These are phyloP conservation scores for Pseudomyrmex concolor DNA, from an alignment of 1,140 invertebrate species.

Conservation along the genomic window DNA sequence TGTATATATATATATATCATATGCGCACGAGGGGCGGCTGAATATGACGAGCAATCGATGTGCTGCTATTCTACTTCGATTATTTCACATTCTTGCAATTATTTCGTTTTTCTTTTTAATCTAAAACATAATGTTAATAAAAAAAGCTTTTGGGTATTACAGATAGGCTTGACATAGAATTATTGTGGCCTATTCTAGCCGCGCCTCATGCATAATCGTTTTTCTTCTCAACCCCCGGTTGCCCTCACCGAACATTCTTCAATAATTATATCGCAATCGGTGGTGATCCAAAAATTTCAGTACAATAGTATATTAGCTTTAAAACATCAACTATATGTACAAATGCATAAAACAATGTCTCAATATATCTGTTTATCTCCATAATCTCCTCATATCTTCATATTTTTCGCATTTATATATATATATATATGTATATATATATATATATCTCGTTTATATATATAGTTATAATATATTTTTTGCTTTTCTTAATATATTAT, in stretches of 20 bases:
- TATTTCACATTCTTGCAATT: slow-evolving; percentile 4
- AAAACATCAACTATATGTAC: slow-evolving; percentile 76
- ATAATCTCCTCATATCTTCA: slow-evolving; percentile 67
- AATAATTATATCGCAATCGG: slow-evolving; percentile 46
- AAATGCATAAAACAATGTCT: slow-evolving; percentile 76
- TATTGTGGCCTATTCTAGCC: slow-evolving; percentile 43
- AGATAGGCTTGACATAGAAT: slow-evolving; percentile 42
- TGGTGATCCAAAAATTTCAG: slow-evolving; percentile 70
- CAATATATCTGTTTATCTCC: slow-evolving; percentile 72
- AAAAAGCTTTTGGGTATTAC: slow-evolving; percentile 59
- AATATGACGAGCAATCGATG: slow-evolving; percentile 54
- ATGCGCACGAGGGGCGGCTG: slow-evolving; percentile 65
- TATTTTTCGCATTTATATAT: slow-evolving; percentile 68
- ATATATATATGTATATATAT: slow-evolving; percentile 26
- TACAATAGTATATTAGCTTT: slow-evolving; percentile 74
- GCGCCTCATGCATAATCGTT: slow-evolving; percentile 29
- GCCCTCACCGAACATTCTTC: neutral
- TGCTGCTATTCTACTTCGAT: slow-evolving; percentile 44
- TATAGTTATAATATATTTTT: slow-evolving; percentile 71
- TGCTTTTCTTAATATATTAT: slow-evolving; percentile 74
- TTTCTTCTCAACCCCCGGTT: slow-evolving; percentile 12
- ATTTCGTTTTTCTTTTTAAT: slow-evolving; percentile 42
- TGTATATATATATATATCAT: slow-evolving; percentile 68
- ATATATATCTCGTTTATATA: slow-evolving; percentile 66
- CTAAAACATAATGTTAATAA: neutral